Base-by-base conservation (phyloP, 1,140 invertebrate species). In the Plutomurus gul region DNA sequence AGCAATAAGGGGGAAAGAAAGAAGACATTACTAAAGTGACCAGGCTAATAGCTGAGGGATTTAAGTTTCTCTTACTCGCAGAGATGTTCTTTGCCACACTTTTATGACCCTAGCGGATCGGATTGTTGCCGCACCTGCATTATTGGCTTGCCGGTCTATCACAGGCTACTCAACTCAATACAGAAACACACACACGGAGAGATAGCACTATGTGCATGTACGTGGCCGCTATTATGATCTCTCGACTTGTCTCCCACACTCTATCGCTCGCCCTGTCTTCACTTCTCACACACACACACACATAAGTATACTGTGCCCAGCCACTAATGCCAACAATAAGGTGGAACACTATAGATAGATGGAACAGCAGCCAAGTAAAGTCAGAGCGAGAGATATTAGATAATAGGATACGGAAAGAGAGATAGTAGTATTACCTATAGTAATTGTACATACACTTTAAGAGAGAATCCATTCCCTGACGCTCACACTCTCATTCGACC, bases 1-100 rank as follows among this genome's bases (percentile, higher is more conserved):
- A 51, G 47, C 75, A 76, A 76, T 76, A 76, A 76, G 75, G 46
- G 75, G 43, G 49, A 47, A 40, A 70, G 56, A 43, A 79, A 71
- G 56, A 73, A 37, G 49, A 75, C 80, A 80, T 83, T 82, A 82
- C 75, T 76, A 80, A 76, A 81, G 80, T 81, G 79, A 79, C 78
- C 80, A 76, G 73, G 40, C 80, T 83, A 83, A 83, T 83, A 81
- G 82, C 78, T 76, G 46, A 78, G 82, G 82, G 82, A 83, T 83
- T 83, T 83, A 77, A 78, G 47, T 47, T 76, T 56, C 22, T 73
- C 75, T 47, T 73, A 40, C 75, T 76, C 71, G 22, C n/a, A n/a
- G 71, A 40, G 27, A 77, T 33, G 36, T 51, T 43, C 51, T 70
- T 80, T 47, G 76, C 51, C 60, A 74, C 43, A 73, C 30, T 76